Percentiles rank a stretch among this genome's conserved stretches.
phyloP scores from a whole-genome alignment of 2,113 vertebrate species.

The rat (Rattus norvegicus) region GRCr8 NC_086032.1:82965001-82965500 shows the following conservation, averaged over 20 bases:
- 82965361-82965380: slow-evolving; percentile 93
- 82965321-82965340: slow-evolving; percentile 95
- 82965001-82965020: too few species aligned
- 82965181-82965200: slow-evolving; percentile 98
- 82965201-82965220: slow-evolving; percentile 98
- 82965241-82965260: slow-evolving; percentile 99
- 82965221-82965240: slow-evolving; percentile 98
- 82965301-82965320: slow-evolving; percentile 92
- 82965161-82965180: slow-evolving; percentile 98
- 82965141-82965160: slow-evolving; percentile 98
- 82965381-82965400: slow-evolving; percentile 92
- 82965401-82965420: slow-evolving; percentile 95
- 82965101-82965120: slow-evolving; percentile 99
- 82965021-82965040: too few species aligned
- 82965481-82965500: slow-evolving; percentile 85
- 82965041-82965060: too few species aligned
- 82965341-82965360: slow-evolving; percentile 96
- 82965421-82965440: slow-evolving; percentile 92
- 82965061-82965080: slow-evolving; percentile 57
- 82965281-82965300: slow-evolving; percentile 90
- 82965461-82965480: slow-evolving; percentile 88
- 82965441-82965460: slow-evolving; percentile 93
- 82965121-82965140: slow-evolving; percentile 99
- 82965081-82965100: slow-evolving; percentile 99
- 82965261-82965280: slow-evolving; percentile 97